Evolutionary conservation across 2,888 invertebrate genomes (phyloP), one percentile per base, ranked within the genome.

Genomic region (Aphodius sticticus): DNA sequence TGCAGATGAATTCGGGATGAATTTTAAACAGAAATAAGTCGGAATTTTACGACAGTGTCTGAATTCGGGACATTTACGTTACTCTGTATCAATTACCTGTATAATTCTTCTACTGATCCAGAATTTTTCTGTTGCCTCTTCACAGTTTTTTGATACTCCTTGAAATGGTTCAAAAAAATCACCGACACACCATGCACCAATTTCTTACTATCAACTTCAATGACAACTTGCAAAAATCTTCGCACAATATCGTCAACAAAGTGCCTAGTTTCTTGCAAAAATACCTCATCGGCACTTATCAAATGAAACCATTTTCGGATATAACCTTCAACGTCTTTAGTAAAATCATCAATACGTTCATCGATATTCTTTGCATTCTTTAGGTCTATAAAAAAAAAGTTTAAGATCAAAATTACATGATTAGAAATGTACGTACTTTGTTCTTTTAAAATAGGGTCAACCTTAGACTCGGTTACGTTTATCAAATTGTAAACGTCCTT

Each of bases 101-200:
- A 93, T 7, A 91, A 87, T 1, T 90, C 89, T 82, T 91, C 91
- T 76, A 92, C 87, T 0, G 88, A 83, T 53, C 86, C 89, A 12
- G 87, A 90, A 78, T 87, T 88, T 84, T 91, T 92, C 79, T 91
- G 91, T 80, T 90, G 90, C 9, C 92, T 90, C 85, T 92, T 93
- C n/a, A 92, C 82, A 35, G 92, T 91, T 85, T 92, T 92, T 69
- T 91, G 90, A 85, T 92, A 94, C 84, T 94, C 94, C 84, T 93
- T 93, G 16, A 93, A 87, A 85, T 94, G 94, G 76, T 91, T 91
- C 35, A 92, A 88, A 71, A 92, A 87, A 78, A 94, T 89, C 76
- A 92, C 91, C 16, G 92, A 87, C 71, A 89, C 80, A 38, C 90
- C 90, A 81, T 90, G 89, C 12, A 88, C 84, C 69, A 91, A 82